Evolutionary conservation across 2,797 vertebrate genomes (phyloP).

Genomic region (Discoglossus pictus): DNA sequence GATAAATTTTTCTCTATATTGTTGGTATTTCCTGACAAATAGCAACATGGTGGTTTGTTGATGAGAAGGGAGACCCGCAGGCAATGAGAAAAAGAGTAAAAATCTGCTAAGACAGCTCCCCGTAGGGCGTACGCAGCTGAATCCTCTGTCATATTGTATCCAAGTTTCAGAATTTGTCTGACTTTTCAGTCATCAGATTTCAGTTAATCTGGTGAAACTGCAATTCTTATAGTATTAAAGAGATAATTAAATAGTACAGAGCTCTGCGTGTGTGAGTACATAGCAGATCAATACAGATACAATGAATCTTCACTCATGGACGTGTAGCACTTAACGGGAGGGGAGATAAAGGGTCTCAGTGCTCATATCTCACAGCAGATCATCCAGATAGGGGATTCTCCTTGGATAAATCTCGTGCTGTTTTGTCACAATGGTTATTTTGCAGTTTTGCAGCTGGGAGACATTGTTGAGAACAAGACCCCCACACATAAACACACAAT

Average conservation of each 20-base stretch:
- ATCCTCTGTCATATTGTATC: constrained; percentile 59
- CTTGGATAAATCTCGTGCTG: neutral
- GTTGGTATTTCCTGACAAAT: constrained; percentile 61
- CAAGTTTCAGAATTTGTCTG: constrained; percentile 60
- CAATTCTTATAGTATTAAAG: constrained; percentile 35
- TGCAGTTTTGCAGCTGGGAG: no score
- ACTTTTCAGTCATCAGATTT: constrained; percentile 68
- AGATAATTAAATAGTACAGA: constrained; percentile 41
- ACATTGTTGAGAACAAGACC: no score
- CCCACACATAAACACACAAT: no score
- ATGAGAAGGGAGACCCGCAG: constrained; percentile 58
- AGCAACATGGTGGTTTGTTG: constrained; percentile 55
- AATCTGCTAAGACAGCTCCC: constrained; percentile 63
- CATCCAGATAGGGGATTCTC: neutral
- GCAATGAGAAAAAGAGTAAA: constrained; percentile 55
- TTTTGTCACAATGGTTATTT: no score
- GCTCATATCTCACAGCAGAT: constrained; percentile 2
- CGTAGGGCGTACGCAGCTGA: constrained; percentile 59
- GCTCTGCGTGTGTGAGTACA: constrained; percentile 15
- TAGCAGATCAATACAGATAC: constrained; percentile 27
- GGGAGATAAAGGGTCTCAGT: no score
- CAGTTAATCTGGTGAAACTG: constrained; percentile 66
- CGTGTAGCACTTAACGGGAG: neutral
- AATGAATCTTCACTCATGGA: constrained; percentile 18
- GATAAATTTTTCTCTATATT: constrained; percentile 56